A percentile compares a stretch with the other conserved stretches of the same genome.
phyloP scores from a whole-genome alignment of 2,113 vertebrate genomes.

The Daubentonia madagascariensis region DNA sequence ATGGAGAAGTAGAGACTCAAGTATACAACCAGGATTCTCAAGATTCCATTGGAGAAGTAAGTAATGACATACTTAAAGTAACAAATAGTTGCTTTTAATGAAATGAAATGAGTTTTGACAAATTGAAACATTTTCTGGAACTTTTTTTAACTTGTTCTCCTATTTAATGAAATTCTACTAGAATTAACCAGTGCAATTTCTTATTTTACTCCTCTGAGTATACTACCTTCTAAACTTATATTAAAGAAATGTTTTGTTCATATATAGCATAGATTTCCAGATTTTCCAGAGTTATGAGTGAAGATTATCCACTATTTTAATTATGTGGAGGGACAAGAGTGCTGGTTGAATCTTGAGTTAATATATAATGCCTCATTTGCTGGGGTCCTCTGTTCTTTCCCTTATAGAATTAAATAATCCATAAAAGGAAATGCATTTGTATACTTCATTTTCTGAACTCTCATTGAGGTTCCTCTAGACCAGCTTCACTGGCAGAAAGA shows the following conservation, averaged over 20 bases:
- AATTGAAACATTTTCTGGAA: neutral
- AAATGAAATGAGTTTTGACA: constrained; percentile 22
- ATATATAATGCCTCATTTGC: neutral
- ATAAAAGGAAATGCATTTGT: neutral
- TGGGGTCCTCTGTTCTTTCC: neutral
- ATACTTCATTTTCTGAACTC: neutral
- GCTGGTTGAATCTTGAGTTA: neutral
- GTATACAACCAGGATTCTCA: constrained; percentile 91
- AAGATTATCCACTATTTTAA: neutral
- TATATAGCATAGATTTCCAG: neutral
- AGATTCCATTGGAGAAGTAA: constrained; percentile 91
- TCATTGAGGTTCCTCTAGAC: neutral
- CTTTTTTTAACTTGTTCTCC: neutral
- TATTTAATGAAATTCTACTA: neutral
- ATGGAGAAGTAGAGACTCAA: constrained; percentile 91
- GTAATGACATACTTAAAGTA: constrained; percentile 47
- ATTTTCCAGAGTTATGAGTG: neutral
- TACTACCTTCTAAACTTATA: neutral
- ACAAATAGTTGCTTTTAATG: neutral
- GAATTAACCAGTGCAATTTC: neutral
- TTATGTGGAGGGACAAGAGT: neutral
- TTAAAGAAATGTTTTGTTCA: neutral
- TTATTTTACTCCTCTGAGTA: neutral
- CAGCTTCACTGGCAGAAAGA: neutral
- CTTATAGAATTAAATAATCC: neutral